A percentile compares a stretch with the other conserved stretches of the same genome.
Evolutionary conservation across 2,797 vertebrate genomes (phyloP).

Genomic region (Emys orbicularis): DNA sequence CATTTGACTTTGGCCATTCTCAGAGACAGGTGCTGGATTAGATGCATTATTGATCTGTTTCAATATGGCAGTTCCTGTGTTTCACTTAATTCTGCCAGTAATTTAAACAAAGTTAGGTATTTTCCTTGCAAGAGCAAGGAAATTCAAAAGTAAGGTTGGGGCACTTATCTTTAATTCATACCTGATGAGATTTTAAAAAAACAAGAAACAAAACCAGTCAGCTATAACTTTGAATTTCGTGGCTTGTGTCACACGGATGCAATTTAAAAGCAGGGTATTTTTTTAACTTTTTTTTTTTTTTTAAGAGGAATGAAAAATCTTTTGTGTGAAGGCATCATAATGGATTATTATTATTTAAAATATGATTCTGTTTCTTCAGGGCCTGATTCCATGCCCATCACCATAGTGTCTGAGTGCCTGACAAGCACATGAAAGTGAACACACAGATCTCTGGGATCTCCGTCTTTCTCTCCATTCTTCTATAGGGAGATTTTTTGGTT

Average conservation of each 20-base stretch:
- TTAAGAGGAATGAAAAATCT: slow-evolving; percentile 1
- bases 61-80: neutral
- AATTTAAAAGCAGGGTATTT: neutral
- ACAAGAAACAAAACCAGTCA: neutral
- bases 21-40: neutral
- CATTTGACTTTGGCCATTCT: neutral
- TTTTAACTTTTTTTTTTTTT: neutral
- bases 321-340: neutral
- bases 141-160: neutral
- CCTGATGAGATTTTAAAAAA: neutral
- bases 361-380: neutral
- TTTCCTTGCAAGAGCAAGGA: neutral
- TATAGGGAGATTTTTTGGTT: neutral
- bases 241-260: neutral
- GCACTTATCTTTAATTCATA: neutral
- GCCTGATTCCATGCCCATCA: neutral
- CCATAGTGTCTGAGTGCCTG: neutral
- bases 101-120: neutral
- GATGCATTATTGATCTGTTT: neutral
- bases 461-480: neutral
- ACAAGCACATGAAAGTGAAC: neutral
- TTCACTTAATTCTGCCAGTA: slow-evolving; percentile 7
- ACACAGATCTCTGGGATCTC: neutral
- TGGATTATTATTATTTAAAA: neutral
- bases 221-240: neutral